Evolutionary conservation across 1,140 invertebrate species (phyloP), one percentile per base, ranked within the genome.

Genomic region (Microplitis mediator): DNA sequence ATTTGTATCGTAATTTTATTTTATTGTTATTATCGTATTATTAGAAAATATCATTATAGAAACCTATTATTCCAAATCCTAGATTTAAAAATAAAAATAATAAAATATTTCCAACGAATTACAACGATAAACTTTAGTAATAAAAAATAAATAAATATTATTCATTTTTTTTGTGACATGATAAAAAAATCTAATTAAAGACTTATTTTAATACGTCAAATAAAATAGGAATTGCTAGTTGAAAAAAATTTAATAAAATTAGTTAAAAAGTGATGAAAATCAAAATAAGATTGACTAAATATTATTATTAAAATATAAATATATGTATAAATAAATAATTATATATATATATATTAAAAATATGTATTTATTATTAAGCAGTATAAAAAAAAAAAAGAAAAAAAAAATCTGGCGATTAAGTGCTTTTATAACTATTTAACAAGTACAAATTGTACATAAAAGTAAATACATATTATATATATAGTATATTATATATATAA

Each of bases 401-500:
- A 13, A 39, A 61, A 13, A 50, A 35, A 66, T 52, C 50, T 51
- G 64, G 51, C 64, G 64, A 66, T 36, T 74, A 76, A 80, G 74
- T 75, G 79, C 76, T 81, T 80, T 78, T 78, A 34, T 78, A 80
- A 72, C 52, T 74, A 16, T 80, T 75, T 75, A 58, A 32, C 72
- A 54, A 81, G 77, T 81, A 80, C 79, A 81, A 81, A 77, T 51
- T 56, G 67, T 80, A 72, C 71, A 78, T 69, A 80, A 71, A 72
- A 71, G 36, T 35, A 54, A 68, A 68, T 23, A 23, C 23, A 23
- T 23, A 23, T 23, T 23, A 23, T 23, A 23, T 23, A 23, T 23
- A 23, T 23, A 23, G 52, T 52, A 66, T 52, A 66, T 8, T 50
- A 8, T 8, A 50, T 6, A 8, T 8, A 50, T 13, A 54, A 54